These are phyloP conservation scores for Ceyx erithaca DNA, from an alignment of 2,797 vertebrate species.

Conservation along the genomic window DNA sequence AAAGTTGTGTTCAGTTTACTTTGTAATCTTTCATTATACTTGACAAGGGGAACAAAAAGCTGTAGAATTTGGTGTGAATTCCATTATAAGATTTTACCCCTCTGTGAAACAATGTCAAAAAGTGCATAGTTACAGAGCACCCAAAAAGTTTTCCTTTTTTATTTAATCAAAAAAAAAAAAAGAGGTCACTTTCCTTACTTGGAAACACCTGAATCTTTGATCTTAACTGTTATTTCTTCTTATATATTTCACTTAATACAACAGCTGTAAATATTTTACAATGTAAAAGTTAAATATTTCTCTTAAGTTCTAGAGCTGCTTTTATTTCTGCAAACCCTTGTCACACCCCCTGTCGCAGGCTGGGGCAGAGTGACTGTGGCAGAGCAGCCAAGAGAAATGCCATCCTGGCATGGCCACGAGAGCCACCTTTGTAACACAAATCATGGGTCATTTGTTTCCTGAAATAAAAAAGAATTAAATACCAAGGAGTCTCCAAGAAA, in stretches of 20 bases:
- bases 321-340: not conserved
- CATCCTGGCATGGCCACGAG: not conserved
- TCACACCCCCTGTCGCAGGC: not conserved
- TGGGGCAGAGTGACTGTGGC: not conserved
- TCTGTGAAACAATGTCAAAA: not conserved
- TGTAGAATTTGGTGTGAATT: not conserved
- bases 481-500: not conserved
- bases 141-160: not conserved
- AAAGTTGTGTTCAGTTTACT: not conserved
- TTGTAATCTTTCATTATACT: not conserved
- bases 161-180: not conserved
- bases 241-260: not conserved
- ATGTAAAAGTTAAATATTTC: not conserved
- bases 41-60: not conserved
- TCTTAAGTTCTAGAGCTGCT: not conserved
- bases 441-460: not conserved
- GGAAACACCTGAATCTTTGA: not conserved
- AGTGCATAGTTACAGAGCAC: not conserved
- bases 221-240: not conserved
- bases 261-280: not conserved
- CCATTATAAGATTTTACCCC: not conserved
- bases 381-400: not conserved
- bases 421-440: not conserved
- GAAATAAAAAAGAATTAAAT: slow-evolving; percentile 38
- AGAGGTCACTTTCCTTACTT: not conserved